A percentile compares a stretch with the other conserved stretches of the same genome.
These are phyloP conservation scores for Nesogale talazaci DNA, from an alignment of 2,113 vertebrate species.

Conservation along the genomic window DNA sequence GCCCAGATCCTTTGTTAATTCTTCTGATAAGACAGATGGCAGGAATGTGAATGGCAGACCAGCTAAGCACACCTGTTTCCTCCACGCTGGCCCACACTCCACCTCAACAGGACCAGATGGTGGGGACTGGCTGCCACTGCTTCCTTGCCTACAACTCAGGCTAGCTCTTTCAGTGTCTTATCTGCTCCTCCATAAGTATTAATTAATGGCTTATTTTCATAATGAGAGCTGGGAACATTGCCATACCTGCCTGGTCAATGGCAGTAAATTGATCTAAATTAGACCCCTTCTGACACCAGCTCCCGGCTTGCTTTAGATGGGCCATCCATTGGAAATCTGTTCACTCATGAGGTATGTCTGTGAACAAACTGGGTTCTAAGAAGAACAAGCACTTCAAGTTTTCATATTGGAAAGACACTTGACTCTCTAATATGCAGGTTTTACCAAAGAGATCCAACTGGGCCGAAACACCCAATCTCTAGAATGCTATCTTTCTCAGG, in stretches of 20 bases:
- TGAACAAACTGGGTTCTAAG: background rate
- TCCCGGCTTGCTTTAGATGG: slow-evolving; percentile 10
- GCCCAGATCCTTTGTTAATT: background rate
- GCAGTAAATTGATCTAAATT: slow-evolving; percentile 62
- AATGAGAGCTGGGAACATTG: slow-evolving; percentile 50
- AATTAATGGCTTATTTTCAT: slow-evolving; percentile 63
- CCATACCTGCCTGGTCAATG: slow-evolving; percentile 26
- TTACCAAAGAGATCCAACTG: background rate
- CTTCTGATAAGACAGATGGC: background rate
- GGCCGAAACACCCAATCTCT: background rate
- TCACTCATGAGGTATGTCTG: slow-evolving; percentile 29
- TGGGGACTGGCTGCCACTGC: background rate
- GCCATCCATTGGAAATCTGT: slow-evolving; percentile 16
- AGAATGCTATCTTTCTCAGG: background rate
- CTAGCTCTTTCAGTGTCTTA: slow-evolving; percentile 14
- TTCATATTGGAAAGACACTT: background rate
- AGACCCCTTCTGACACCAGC: slow-evolving; percentile 44
- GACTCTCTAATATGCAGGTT: background rate
- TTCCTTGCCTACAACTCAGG: slow-evolving; percentile 25
- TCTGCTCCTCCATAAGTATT: slow-evolving; percentile 16
- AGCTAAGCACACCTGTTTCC: slow-evolving; percentile 5
- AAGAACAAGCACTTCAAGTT: background rate
- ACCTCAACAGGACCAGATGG: background rate
- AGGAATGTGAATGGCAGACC: background rate
- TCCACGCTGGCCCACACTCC: background rate